Evolutionary conservation across 2,888 invertebrate species (phyloP).

Genomic region (Cerceris ruficornis): DNA sequence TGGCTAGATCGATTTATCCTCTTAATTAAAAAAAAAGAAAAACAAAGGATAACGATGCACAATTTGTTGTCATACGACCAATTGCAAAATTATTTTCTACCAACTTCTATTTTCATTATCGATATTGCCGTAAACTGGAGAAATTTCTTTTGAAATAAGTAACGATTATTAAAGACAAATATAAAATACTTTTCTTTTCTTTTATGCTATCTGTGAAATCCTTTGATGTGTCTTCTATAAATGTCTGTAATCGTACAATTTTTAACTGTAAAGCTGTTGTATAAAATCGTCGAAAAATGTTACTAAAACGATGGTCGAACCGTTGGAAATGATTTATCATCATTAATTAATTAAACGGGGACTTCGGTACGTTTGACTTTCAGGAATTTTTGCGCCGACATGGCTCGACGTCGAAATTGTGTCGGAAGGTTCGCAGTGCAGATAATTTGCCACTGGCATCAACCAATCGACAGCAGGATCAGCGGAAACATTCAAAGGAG

Average conservation of each 20-base stretch:
- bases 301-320: not conserved
- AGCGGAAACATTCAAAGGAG: constrained; percentile 65
- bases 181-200: too few relatives aligned
- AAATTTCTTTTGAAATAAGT: too few relatives aligned
- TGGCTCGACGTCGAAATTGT: constrained; percentile 90
- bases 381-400: constrained; percentile 89
- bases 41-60: not conserved
- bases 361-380: constrained; percentile 21
- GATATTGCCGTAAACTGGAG: too few relatives aligned
- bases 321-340: too few relatives aligned
- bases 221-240: not conserved
- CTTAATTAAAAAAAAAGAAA: not conserved
- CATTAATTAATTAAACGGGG: too few relatives aligned
- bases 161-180: too few relatives aligned
- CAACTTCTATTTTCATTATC: too few relatives aligned
- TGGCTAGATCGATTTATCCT: not conserved
- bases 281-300: not conserved
- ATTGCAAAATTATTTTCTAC: too few relatives aligned
- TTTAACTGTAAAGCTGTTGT: not conserved
- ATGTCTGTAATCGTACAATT: not conserved
- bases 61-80: not conserved
- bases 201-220: too few relatives aligned
- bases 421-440: constrained; percentile 90
- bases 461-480: constrained; percentile 72
- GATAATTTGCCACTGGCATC: constrained; percentile 85